phyloP scores from a whole-genome alignment of 2,888 invertebrate genomes.

The Heliconius sara region DNA sequence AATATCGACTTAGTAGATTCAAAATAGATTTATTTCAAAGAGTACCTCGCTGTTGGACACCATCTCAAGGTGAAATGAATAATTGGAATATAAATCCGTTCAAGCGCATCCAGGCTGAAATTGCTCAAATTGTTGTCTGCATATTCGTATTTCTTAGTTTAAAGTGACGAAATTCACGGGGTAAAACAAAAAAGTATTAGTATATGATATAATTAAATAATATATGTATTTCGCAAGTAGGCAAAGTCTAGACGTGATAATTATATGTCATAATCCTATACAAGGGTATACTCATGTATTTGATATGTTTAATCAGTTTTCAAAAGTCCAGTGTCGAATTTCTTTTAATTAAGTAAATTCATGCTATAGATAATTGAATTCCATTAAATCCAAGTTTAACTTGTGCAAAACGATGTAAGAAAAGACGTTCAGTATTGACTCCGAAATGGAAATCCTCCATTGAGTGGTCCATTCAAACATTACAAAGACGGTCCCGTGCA shows the following conservation, averaged over 20 bases:
- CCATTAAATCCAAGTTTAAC: constrained; percentile 15
- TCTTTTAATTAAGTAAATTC: not conserved
- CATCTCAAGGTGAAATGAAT: constrained; percentile 17
- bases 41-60: not conserved
- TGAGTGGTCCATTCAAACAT: constrained; percentile 31
- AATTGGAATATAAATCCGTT: constrained; percentile 15
- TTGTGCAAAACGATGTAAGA: constrained; percentile 21
- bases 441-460: constrained; percentile 25
- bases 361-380: not conserved
- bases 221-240: not conserved
- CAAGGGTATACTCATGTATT: not conserved
- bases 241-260: not conserved
- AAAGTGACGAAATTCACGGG: not conserved
- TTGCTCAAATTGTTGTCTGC: not conserved
- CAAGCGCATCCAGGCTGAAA: not conserved
- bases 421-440: constrained; percentile 13
- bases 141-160: not conserved
- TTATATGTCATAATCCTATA: not conserved
- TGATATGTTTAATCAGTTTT: not conserved
- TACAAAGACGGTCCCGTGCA: constrained; percentile 30
- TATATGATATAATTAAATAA: not conserved
- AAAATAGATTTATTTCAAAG: constrained; percentile 1
- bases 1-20: not conserved
- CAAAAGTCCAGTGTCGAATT: not conserved
- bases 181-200: not conserved